Percentiles rank a stretch among this genome's conserved stretches.
These are phyloP conservation scores for Poeciliopsis prolifica DNA, from an alignment of 2,113 vertebrate genomes.

Conservation along the genomic window DNA sequence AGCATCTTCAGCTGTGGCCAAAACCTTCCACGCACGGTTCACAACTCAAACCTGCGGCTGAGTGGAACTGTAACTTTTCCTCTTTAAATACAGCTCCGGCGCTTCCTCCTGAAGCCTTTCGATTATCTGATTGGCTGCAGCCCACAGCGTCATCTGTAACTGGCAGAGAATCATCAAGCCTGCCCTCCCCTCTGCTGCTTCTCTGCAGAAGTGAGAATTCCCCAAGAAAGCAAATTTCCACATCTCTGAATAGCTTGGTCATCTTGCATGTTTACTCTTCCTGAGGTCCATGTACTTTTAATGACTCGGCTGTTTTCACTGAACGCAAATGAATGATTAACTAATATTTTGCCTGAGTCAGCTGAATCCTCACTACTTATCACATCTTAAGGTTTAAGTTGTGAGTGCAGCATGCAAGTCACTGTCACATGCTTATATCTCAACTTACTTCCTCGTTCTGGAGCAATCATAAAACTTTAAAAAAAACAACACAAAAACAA, in stretches of 20 bases:
- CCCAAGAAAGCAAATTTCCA: background rate
- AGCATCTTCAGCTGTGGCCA: constrained; percentile 45
- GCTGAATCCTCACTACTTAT: background rate
- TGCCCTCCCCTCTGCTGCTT: background rate
- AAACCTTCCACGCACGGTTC: background rate
- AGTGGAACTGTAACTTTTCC: accelerated
- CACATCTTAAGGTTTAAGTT: no score
- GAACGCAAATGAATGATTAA: background rate
- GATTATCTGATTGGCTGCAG: constrained; percentile 61
- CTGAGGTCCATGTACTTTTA: background rate
- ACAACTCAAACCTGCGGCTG: no score
- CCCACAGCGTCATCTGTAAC: constrained; percentile 42
- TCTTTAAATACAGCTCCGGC: constrained; percentile 31
- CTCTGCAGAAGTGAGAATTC: background rate
- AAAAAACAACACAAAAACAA: background rate
- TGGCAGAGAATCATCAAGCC: background rate
- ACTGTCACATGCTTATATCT: constrained; percentile 22
- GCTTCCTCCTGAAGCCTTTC: constrained; percentile 7
- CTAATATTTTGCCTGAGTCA: background rate
- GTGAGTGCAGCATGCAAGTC: background rate
- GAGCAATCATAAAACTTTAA: constrained; percentile 7
- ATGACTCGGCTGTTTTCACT: background rate
- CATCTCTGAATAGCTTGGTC: background rate
- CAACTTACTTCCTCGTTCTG: background rate
- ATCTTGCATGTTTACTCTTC: no score